Evolutionary conservation across 1,140 invertebrate genomes (phyloP).

Genomic region (Oreohelix idahoensis): DNA sequence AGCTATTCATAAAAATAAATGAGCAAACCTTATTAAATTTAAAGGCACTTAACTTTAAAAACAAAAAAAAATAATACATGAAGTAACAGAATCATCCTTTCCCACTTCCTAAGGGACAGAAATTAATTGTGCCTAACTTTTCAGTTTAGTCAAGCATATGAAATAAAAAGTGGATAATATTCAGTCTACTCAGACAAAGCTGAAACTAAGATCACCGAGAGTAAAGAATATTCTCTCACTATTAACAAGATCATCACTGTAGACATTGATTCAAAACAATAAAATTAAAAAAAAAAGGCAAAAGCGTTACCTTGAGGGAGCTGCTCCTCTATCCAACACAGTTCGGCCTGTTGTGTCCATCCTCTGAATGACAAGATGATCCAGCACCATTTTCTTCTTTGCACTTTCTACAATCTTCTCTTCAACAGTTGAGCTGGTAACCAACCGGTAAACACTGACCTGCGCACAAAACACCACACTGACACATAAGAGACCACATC

Average conservation of each 20-base stretch:
- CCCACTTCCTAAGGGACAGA: too few relatives aligned
- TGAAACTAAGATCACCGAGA: neutral
- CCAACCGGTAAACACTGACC: constrained; percentile 98
- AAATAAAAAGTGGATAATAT: too few relatives aligned
- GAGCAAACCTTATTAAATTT: too few relatives aligned
- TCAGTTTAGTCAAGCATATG: too few relatives aligned
- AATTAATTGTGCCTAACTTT: too few relatives aligned
- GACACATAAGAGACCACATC: too few relatives aligned
- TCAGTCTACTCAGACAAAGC: constrained; percentile 5
- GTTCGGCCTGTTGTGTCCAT: constrained; percentile 99
- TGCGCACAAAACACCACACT: constrained; percentile 68
- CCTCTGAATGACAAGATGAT: constrained; percentile 98
- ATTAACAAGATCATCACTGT: neutral
- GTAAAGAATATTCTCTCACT: neutral
- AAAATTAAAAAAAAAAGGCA: neutral
- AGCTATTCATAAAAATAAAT: neutral
- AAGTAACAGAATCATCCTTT: too few relatives aligned
- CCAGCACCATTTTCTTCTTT: constrained; percentile 98
- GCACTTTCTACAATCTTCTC: constrained; percentile 99
- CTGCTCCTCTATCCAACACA: constrained; percentile 76
- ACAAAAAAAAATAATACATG: too few relatives aligned
- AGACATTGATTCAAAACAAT: neutral
- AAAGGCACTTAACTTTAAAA: too few relatives aligned
- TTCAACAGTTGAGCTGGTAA: constrained; percentile 96
- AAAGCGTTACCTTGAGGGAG: constrained; percentile 54